Percentiles rank a stretch among this genome's conserved stretches.
These are phyloP conservation scores for Colossoma macropomum DNA, from an alignment of 2,113 vertebrate genomes.

Conservation along the genomic window DNA sequence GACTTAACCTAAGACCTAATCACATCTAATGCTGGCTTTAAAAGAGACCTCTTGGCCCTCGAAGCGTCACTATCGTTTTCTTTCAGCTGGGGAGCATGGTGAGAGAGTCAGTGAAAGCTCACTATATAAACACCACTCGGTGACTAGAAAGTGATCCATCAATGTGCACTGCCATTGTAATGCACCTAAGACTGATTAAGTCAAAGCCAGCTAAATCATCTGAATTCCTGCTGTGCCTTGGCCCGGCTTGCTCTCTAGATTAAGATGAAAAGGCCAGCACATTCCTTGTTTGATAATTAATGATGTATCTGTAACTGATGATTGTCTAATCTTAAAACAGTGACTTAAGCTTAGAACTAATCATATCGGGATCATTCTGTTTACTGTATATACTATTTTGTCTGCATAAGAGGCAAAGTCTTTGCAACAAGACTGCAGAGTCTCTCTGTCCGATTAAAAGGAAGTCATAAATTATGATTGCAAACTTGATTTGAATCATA, in stretches of 20 bases:
- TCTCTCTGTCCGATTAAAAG: background rate
- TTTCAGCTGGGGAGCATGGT: conserved; percentile 32
- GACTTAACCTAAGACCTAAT: background rate
- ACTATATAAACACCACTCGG: conserved; percentile 63
- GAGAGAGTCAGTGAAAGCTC: conserved; percentile 54
- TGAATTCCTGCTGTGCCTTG: conserved; percentile 75
- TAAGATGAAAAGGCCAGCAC: conserved; percentile 76
- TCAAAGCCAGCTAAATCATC: conserved; percentile 62
- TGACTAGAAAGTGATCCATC: conserved; percentile 64
- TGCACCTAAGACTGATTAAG: conserved; percentile 61
- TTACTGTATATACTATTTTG: background rate
- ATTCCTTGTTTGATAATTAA: conserved; percentile 82
- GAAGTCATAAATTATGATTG: conserved; percentile 53
- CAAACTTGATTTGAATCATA: conserved; percentile 17
- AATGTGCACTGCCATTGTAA: conserved; percentile 59
- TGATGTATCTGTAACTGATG: conserved; percentile 66
- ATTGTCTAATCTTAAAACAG: conserved; percentile 40
- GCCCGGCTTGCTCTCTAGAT: conserved; percentile 64
- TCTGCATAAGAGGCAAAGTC: conserved; percentile 1
- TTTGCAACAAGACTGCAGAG: background rate
- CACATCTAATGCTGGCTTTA: conserved; percentile 27
- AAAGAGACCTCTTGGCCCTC: conserved; percentile 26
- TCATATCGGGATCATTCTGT: conserved; percentile 12
- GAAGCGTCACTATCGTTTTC: conserved; percentile 38
- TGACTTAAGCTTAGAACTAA: conserved; percentile 21